A percentile compares a stretch with the other conserved stretches of the same genome.
These are phyloP conservation scores for Sebastes kiyomatsui DNA, from an alignment of 2,797 vertebrate species.

Conservation along the genomic window DNA sequence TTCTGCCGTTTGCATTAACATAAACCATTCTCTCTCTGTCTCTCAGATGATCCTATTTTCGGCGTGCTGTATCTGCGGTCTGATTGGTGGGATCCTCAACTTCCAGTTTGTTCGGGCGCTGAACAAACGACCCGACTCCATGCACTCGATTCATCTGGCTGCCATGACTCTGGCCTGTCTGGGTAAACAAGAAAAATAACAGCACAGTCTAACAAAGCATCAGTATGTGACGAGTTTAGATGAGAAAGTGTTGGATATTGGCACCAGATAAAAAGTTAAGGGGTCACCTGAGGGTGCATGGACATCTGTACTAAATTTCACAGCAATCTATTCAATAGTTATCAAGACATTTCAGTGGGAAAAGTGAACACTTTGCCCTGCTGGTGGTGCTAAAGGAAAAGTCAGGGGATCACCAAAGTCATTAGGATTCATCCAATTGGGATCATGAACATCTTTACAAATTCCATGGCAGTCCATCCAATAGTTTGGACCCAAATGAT, in stretches of 20 bases:
- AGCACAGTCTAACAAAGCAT: too few species aligned
- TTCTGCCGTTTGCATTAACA: neutral
- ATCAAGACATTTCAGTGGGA: neutral
- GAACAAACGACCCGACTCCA: conserved; percentile 87
- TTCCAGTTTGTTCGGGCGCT: conserved; percentile 97
- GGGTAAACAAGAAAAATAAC: conserved; percentile 66
- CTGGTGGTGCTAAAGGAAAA: neutral
- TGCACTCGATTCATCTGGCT: conserved; percentile 90
- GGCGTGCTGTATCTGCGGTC: conserved; percentile 97
- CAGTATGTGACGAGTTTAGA: too few species aligned
- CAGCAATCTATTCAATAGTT: neutral
- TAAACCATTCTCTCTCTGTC: neutral
- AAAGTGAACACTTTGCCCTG: neutral
- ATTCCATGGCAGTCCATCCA: neutral
- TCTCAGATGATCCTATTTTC: conserved; percentile 98
- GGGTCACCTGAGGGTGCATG: neutral
- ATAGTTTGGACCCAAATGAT: neutral
- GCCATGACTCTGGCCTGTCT: conserved; percentile 96
- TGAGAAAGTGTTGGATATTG: too few species aligned
- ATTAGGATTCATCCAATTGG: neutral
- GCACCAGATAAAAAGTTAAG: too few species aligned
- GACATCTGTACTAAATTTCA: neutral
- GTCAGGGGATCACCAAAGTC: neutral
- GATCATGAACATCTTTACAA: neutral
- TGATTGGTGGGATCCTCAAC: conserved; percentile 98